These are phyloP conservation scores for Cremastinae sp. DNA, from an alignment of 2,888 invertebrate genomes.

Conservation along the genomic window DNA sequence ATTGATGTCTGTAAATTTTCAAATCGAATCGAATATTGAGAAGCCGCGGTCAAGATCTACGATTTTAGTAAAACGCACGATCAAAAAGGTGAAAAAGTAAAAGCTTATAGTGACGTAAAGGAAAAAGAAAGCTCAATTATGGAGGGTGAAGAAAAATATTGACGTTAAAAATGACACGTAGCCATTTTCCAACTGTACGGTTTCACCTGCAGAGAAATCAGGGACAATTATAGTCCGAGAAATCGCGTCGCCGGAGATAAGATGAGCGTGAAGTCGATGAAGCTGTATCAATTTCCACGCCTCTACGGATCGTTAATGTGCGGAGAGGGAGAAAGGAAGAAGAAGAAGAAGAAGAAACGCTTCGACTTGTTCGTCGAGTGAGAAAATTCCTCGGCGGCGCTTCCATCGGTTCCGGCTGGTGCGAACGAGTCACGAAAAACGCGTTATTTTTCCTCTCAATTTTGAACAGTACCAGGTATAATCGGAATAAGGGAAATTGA, in stretches of 20 bases:
- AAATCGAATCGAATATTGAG: no score
- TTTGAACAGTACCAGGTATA: conserved; percentile 6
- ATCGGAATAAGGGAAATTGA: neutral
- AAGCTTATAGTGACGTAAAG: no score
- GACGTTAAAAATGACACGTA: neutral
- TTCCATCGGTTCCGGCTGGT: conserved; percentile 51
- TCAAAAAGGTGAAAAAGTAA: no score
- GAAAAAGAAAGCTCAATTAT: conserved; percentile 5
- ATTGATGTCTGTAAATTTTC: no score
- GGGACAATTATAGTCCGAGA: conserved; percentile 28
- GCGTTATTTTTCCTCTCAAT: conserved; percentile 17
- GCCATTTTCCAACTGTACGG: neutral
- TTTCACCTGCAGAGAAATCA: neutral
- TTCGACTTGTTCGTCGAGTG: conserved; percentile 20
- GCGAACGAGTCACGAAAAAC: conserved; percentile 29
- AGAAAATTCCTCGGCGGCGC: conserved; percentile 42
- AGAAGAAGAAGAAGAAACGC: conserved; percentile 9
- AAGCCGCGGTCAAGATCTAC: no score
- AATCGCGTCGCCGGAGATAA: conserved; percentile 40
- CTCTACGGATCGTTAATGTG: conserved; percentile 16
- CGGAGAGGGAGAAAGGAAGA: conserved; percentile 12
- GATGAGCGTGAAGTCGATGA: conserved; percentile 45
- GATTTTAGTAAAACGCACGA: no score
- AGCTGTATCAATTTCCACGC: conserved; percentile 41
- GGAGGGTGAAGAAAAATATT: neutral